A percentile compares a stretch with the other conserved stretches of the same genome.
Evolutionary conservation across 2,113 vertebrate genomes (phyloP).

Genomic region (Suncus etruscus): DNA sequence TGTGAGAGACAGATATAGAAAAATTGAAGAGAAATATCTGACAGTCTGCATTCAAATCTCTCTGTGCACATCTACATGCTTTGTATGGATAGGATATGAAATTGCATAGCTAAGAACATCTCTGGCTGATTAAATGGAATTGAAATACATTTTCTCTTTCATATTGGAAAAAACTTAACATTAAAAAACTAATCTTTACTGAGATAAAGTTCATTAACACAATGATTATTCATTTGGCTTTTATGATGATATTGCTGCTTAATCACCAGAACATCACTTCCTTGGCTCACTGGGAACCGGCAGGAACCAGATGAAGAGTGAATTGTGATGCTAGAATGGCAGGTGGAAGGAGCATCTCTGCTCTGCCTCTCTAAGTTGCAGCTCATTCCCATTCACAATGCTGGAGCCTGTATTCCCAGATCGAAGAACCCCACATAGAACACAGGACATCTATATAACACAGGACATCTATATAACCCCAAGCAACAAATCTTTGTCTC

Average conservation of each 20-base stretch:
- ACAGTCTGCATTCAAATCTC: conserved; percentile 44
- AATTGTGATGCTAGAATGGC: conserved; percentile 74
- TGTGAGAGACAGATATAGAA: not conserved
- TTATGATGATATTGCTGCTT: conserved; percentile 88
- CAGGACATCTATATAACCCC: conserved; percentile 69
- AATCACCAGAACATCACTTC: conserved; percentile 89
- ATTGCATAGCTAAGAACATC: conserved; percentile 84
- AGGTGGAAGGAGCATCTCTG: conserved; percentile 70
- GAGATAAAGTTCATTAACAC: conserved; percentile 90
- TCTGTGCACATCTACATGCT: conserved; percentile 65
- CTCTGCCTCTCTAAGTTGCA: conserved; percentile 71
- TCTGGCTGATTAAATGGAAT: conserved; percentile 86
- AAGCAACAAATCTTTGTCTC: conserved; percentile 70
- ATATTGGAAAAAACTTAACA: conserved; percentile 85
- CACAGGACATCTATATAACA: conserved; percentile 69
- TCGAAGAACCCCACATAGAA: conserved; percentile 76
- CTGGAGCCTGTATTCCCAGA: conserved; percentile 74
- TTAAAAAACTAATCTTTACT: conserved; percentile 87
- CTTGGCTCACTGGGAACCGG: conserved; percentile 84
- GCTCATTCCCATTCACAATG: conserved; percentile 75
- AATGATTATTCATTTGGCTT: conserved; percentile 90
- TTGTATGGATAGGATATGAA: conserved; percentile 81
- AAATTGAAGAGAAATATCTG: conserved; percentile 13
- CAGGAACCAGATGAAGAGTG: conserved; percentile 85
- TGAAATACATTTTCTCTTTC: conserved; percentile 87